Conservation (phyloP, 1,140 invertebrate species). For the Calosoma granatense region DNA sequence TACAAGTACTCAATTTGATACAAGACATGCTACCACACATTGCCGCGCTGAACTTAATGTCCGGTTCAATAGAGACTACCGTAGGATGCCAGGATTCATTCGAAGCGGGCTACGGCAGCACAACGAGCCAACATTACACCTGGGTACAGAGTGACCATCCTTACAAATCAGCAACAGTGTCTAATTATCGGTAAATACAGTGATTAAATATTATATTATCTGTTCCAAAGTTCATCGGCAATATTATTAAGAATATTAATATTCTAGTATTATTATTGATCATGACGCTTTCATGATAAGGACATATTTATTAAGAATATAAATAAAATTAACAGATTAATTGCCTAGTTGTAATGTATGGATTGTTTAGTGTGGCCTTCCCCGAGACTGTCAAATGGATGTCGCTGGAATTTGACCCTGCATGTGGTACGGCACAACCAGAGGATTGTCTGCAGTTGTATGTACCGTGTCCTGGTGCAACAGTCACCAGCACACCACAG, state of each 20-base stretch:
- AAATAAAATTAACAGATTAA: too few relatives aligned
- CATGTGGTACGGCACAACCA: slow-evolving; percentile 84
- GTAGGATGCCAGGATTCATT: slow-evolving; percentile 11
- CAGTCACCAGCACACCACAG: background rate
- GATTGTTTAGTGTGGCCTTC: slow-evolving; percentile 64
- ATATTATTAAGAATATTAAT: too few relatives aligned
- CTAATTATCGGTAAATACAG: slow-evolving; percentile 67
- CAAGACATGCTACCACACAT: slow-evolving; percentile 86
- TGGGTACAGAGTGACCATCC: slow-evolving; percentile 95
- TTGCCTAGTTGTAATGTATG: too few relatives aligned
- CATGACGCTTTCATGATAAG: background rate
- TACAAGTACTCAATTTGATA: slow-evolving; percentile 81
- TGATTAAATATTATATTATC: too few relatives aligned
- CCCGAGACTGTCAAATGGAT: slow-evolving; percentile 84
- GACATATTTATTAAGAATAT: too few relatives aligned
- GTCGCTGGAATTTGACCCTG: slow-evolving; percentile 84
- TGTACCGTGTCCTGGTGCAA: slow-evolving; percentile 44
- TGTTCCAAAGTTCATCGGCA: too few relatives aligned
- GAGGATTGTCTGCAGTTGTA: slow-evolving; percentile 88
- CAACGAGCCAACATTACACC: slow-evolving; percentile 78
- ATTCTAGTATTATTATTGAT: background rate
- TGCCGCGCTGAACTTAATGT: slow-evolving; percentile 67
- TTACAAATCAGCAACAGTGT: slow-evolving; percentile 82
- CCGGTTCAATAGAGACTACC: slow-evolving; percentile 36
- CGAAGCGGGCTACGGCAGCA: slow-evolving; percentile 29